Evolutionary conservation across 2,888 invertebrate species (phyloP), one percentile per base, ranked within the genome.

Genomic region (Disparrhopalites patrizii): DNA sequence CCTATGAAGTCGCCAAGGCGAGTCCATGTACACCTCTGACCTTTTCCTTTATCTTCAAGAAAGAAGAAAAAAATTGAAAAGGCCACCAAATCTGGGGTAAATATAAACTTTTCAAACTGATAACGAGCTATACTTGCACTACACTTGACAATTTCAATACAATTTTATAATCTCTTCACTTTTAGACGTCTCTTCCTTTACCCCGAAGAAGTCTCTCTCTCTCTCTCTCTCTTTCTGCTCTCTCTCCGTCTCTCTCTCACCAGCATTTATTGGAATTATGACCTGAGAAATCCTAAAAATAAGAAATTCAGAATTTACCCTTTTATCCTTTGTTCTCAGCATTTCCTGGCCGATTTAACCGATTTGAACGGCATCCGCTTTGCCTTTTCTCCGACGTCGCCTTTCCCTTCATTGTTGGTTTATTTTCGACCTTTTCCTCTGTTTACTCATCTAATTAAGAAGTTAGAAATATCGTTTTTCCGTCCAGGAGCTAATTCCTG

Each of bases 71-170:
- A 60, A 40, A 43, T 18, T 40, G 23, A 60, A 31, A 47, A 60
- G 60, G 60, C 51, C 31, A 54, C 50, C 27, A 62, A 58, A 65
- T 65, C 65, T 65, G 58, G 65, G 58, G 65, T 65, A 65, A 65
- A 65, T 58, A 65, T 65, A 58, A 58, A 65, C 58, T 58, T 28
- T 20, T 31, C n/a, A 20, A 40, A 38, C 52, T 30, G 52, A 54
- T 54, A 62, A 63, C 28, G 43, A 47, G 33, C 27, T 20, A 47
- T 20, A 47, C 47, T 25, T 47, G 47, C 25, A 47, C 15, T 3
- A 23, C 3, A 20, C 10, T 8, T 20, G n/a, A n/a, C n/a, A n/a
- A n/a, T n/a, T n/a, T n/a, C n/a, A n/a, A n/a, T n/a, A n/a, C n/a
- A n/a, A n/a, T n/a, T n/a, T n/a, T n/a, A n/a, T n/a, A n/a, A n/a